These are phyloP conservation scores for Calliopum simillimum DNA, from an alignment of 2,888 invertebrate species.

Conservation along the genomic window DNA sequence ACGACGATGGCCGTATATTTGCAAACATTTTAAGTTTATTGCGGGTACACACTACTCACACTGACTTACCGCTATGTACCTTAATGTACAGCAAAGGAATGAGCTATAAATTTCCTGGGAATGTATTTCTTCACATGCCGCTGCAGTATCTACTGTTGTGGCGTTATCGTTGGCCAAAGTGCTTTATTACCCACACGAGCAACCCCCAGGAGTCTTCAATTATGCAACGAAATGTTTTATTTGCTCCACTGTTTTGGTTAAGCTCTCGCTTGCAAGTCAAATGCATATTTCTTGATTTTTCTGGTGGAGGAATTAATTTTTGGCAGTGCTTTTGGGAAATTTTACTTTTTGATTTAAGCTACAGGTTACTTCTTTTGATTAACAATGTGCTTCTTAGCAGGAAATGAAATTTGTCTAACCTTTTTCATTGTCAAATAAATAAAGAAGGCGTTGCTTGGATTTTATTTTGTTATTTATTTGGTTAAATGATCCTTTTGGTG, in stretches of 20 bases:
- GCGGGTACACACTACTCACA: slow-evolving; percentile 13
- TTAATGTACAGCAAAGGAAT: slow-evolving; percentile 49
- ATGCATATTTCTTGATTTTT: slow-evolving; percentile 23
- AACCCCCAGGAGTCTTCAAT: slow-evolving; percentile 58
- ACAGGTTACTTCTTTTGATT: slow-evolving; percentile 48
- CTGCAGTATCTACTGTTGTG: slow-evolving; percentile 17
- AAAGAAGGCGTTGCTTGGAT: background rate
- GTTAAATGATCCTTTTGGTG: no score
- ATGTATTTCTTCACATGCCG: slow-evolving; percentile 2
- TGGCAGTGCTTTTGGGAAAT: slow-evolving; percentile 11
- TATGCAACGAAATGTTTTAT: slow-evolving; percentile 63
- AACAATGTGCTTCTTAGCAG: background rate
- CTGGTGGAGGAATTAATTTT: slow-evolving; percentile 13
- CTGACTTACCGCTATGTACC: background rate
- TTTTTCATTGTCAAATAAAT: background rate
- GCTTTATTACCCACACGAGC: slow-evolving; percentile 46
- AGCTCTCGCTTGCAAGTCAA: background rate
- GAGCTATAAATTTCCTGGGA: slow-evolving; percentile 55
- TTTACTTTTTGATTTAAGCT: slow-evolving; percentile 40
- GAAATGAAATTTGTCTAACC: background rate
- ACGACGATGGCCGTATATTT: slow-evolving; percentile 38
- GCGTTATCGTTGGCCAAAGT: slow-evolving; percentile 49
- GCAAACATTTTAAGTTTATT: slow-evolving; percentile 26
- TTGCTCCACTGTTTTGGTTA: slow-evolving; percentile 44
- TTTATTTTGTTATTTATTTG: background rate